Base-by-base conservation (phyloP, 2,797 vertebrate genomes). In the Bufotes viridis region DNA sequence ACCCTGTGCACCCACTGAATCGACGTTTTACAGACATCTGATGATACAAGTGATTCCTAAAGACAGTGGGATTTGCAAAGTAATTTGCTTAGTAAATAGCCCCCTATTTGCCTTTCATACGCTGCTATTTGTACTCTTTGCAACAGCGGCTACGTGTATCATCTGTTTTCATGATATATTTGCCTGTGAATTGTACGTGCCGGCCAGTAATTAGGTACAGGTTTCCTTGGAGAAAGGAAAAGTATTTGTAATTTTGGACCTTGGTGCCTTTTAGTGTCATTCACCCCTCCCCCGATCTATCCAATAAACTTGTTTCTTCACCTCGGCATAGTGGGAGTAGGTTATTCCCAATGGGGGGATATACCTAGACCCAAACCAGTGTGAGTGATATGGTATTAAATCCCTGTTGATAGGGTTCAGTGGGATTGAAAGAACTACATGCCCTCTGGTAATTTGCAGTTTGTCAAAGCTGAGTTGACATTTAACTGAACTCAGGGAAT, bases 381-480 rank as follows among this genome's bases (percentile, higher is more conserved):
- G 88, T 14, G 88, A 83, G 90, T 87, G 82, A 88, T 87, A 87
- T 80, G 5, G 81, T 86, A 87, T 90, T 86, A 90, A 91, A 91
- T 87, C 90, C 89, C 90, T 9, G 65, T 88, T 87, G 91, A 90
- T 86, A 90, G 89, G 90, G 93, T 91, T 93, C 90, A 92, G 86
- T 67, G 91, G 91, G 91, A 86, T 90, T 92, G 92, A 91, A 92
- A 91, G 92, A 89, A 87, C 91, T 84, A 84, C 91, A 86, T 89
- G 90, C 88, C 92, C 91, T 86, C 87, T 81, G 89, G 93, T 90
- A 91, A 93, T 92, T 92, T 91, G 91, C 87, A 91, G 88, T 87
- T 88, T 90, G 84, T 91, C n/a, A 90, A 65, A 88, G 92, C 90
- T 80, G 92, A 87, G 93, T 88, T 93, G 93, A 92, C 93, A 92